phyloP scores from a whole-genome alignment of 2,797 vertebrate genomes.

The Diglossa cyanea region DNA sequence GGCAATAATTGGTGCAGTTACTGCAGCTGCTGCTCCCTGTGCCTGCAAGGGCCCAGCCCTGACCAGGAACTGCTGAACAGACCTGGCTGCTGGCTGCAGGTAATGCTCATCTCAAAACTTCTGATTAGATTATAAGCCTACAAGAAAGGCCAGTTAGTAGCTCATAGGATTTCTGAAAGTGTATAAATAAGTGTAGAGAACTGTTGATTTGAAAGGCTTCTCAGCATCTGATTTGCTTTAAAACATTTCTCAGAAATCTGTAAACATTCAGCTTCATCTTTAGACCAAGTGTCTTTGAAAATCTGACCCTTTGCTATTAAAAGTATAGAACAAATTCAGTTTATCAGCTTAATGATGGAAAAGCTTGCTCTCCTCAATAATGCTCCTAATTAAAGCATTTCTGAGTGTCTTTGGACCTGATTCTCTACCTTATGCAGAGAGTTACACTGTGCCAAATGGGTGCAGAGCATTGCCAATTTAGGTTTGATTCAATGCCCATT shows the following conservation, averaged over 20 bases:
- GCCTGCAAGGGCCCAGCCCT: neutral
- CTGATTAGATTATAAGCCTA: neutral
- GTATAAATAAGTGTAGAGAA: neutral
- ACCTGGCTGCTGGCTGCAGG: neutral
- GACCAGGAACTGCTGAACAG: neutral
- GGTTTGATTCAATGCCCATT: slow-evolving; percentile 53
- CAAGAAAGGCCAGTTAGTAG: neutral
- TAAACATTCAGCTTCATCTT: neutral
- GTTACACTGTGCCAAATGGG: slow-evolving; percentile 25
- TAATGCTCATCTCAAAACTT: neutral
- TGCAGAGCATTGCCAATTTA: slow-evolving; percentile 48
- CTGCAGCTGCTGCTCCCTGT: neutral
- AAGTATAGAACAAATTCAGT: neutral
- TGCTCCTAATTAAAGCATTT: slow-evolving; percentile 50
- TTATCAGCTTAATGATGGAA: neutral
- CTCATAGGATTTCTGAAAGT: neutral
- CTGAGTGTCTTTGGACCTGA: slow-evolving; percentile 46
- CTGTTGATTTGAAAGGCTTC: neutral
- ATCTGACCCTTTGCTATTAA: neutral
- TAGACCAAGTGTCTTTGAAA: neutral
- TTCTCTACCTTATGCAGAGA: slow-evolving; percentile 56
- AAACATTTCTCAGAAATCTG: neutral
- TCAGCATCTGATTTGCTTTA: neutral
- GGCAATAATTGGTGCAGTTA: neutral
- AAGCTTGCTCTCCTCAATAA: neutral